Evolutionary conservation across 2,888 invertebrate species (phyloP).

Genomic region (Tuta absoluta): DNA sequence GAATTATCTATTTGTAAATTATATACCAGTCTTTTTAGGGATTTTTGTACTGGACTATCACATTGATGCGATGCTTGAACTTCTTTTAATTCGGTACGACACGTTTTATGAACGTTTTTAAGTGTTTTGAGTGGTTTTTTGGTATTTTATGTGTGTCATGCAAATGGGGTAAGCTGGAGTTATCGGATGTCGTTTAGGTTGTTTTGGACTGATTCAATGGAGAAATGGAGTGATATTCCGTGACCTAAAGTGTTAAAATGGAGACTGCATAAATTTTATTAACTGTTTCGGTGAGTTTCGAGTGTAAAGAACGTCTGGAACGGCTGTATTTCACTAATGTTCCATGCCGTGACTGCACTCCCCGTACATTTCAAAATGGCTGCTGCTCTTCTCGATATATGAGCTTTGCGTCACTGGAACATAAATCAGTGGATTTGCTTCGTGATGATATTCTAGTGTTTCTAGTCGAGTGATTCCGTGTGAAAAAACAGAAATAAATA

Average conservation of each 20-base stretch:
- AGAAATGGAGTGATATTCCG: constrained; percentile 75
- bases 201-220: constrained; percentile 80
- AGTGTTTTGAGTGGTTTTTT: constrained; percentile 80
- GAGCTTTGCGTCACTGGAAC: constrained; percentile 83
- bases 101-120: constrained; percentile 77
- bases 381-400: constrained; percentile 81
- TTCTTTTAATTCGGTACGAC: constrained; percentile 74
- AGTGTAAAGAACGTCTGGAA: constrained; percentile 57
- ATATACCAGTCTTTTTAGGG: constrained; percentile 85
- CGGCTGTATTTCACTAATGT: constrained; percentile 74
- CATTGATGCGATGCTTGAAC: constrained; percentile 77
- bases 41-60: constrained; percentile 81
- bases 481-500: constrained; percentile 65
- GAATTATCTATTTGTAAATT: constrained; percentile 87
- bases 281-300: constrained; percentile 54
- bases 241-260: constrained; percentile 73
- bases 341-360: constrained; percentile 82
- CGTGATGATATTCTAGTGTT: constrained; percentile 65
- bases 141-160: constrained; percentile 87
- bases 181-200: constrained; percentile 81
- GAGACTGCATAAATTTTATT: constrained; percentile 68
- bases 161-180: constrained; percentile 87
- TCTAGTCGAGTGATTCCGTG: constrained; percentile 65
- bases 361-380: constrained; percentile 83
- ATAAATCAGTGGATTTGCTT: constrained; percentile 75